A percentile compares a stretch with the other conserved stretches of the same genome.
These are phyloP conservation scores for Alauda arvensis DNA, from an alignment of 2,797 vertebrate species.

Conservation along the genomic window DNA sequence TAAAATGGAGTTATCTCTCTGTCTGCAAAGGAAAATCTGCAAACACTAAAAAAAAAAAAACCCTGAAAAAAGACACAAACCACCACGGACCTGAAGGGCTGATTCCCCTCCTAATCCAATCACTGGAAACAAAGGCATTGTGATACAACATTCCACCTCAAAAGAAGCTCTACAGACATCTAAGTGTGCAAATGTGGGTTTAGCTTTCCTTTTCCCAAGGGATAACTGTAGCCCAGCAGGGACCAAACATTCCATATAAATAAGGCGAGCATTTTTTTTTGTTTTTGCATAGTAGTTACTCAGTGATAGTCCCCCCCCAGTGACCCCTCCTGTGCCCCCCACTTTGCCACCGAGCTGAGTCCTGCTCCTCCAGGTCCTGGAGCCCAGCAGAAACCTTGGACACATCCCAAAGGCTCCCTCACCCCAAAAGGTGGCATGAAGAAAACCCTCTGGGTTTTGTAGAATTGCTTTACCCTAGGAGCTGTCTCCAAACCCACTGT, in stretches of 20 bases:
- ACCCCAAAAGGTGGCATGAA: not conserved
- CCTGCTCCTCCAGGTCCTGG: not conserved
- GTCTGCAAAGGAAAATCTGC: slow-evolving; percentile 24
- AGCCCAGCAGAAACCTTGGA: not conserved
- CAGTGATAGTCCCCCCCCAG: slow-evolving; percentile 70
- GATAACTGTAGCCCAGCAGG: slow-evolving; percentile 26
- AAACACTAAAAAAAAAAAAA: not conserved
- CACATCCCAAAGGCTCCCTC: not conserved
- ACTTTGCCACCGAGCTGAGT: slow-evolving; percentile 64
- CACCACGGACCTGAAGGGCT: not conserved
- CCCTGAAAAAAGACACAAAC: not conserved
- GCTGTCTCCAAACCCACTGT: not conserved
- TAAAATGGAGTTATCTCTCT: slow-evolving; percentile 8
- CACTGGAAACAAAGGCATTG: slow-evolving; percentile 15
- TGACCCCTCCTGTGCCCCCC: slow-evolving; percentile 29
- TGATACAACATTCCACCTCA: not conserved
- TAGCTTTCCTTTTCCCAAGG: slow-evolving; percentile 40
- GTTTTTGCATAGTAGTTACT: slow-evolving; percentile 90
- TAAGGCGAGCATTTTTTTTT: slow-evolving; percentile 78
- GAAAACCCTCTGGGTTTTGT: not conserved
- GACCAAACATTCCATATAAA: slow-evolving; percentile 69
- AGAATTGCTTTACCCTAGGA: not conserved
- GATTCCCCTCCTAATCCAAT: not conserved
- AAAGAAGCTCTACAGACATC: slow-evolving; percentile 17
- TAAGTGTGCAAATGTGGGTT: slow-evolving; percentile 32